These are phyloP conservation scores for Orthonychiurus folsomi DNA, from an alignment of 2,888 invertebrate species.

Conservation along the genomic window DNA sequence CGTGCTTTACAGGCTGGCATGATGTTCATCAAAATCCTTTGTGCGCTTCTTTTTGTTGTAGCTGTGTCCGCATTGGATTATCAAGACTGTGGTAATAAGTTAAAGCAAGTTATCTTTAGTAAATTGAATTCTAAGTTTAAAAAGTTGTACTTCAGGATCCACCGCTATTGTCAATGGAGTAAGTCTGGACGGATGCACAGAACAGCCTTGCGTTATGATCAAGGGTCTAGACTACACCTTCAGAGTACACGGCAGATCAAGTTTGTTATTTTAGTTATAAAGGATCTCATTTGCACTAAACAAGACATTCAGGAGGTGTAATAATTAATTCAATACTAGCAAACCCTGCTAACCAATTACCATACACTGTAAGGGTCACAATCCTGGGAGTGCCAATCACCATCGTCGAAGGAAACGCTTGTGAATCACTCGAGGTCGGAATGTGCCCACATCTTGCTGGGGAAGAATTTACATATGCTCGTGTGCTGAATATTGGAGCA, in stretches of 20 bases:
- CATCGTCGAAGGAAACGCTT: background rate
- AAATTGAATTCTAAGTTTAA: background rate
- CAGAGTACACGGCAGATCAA: background rate
- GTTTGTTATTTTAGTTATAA: background rate
- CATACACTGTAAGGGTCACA: background rate
- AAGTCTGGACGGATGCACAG: background rate
- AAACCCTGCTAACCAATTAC: background rate
- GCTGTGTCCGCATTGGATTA: background rate
- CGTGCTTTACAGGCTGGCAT: no score
- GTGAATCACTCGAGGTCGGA: background rate
- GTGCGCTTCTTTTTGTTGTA: background rate
- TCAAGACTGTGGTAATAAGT: background rate
- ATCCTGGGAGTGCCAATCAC: background rate
- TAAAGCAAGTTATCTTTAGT: background rate
- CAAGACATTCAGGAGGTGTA: no score
- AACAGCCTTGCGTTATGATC: background rate
- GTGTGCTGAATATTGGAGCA: background rate
- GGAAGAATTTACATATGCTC: background rate
- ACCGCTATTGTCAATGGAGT: background rate
- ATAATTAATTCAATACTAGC: background rate
- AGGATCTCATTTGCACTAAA: no score
- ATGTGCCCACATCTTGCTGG: background rate
- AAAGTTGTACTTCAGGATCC: background rate
- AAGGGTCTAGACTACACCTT: background rate
- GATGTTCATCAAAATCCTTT: background rate